Base-by-base conservation (phyloP, 2,888 invertebrate species). In the Acanthacorydalis orientalis region DNA sequence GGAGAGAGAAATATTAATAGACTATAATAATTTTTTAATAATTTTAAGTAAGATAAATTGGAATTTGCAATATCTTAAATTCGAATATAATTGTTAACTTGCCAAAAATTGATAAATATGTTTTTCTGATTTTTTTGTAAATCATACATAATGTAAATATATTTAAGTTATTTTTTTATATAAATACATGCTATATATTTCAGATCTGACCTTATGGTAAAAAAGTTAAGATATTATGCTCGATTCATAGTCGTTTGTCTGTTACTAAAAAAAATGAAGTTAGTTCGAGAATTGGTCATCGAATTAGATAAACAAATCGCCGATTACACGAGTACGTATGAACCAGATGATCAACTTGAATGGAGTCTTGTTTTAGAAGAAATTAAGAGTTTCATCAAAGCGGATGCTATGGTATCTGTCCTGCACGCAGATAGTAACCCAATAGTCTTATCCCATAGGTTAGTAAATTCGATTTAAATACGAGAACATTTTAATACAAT, bases 241-340 rank as follows among this genome's bases (percentile, higher is more conserved):
- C 76, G 96, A 52, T 96, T 93, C 67, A 95, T 96, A 60, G 92
- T 95, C 47, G 95, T 96, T 35, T 92, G 93, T 67, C 75, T 96
- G 57, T 74, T 96, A 57, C 73, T 96, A 53, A 89, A 92, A 67
- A 88, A 91, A 65, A 85, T 91, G 77, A 90, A 91, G 63, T 73
- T 93, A 56, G 93, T 96, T 47, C 75, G 85, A 50, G 95, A 96
- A 65, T 71, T 96, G 54, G 85, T 92, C 47, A 78, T 84, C 67
- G 96, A 96, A 68, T 70, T 96, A 58, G 88, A 92, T 59, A 82
- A 85, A 61, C 92, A 93, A 68, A 91, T 96, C 58, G 83, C 88
- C 60, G 93, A 95, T 65, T 96, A 96, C 68, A 91, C 90, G 41
- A 83, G 83, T 62, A 87, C 90, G 14, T 96, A 95, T 68, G 90